phyloP scores from a whole-genome alignment of 1,140 invertebrate genomes.

The Orius insidiosus region DNA sequence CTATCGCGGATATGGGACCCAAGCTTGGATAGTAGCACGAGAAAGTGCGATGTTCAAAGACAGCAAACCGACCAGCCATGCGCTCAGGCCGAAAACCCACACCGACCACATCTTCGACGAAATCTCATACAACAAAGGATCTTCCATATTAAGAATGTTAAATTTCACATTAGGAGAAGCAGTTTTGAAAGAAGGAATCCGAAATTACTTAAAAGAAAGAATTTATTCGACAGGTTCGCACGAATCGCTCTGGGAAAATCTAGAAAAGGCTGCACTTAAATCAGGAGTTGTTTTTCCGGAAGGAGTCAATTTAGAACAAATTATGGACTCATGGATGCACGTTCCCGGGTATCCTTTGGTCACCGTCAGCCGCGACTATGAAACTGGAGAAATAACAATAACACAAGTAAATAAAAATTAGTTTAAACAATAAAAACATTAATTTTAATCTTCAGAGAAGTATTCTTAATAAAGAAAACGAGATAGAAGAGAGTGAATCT shows the following conservation, averaged over 20 bases:
- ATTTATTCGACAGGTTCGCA: conserved; percentile 13
- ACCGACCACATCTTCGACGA: conserved; percentile 1
- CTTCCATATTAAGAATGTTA: conserved; percentile 56
- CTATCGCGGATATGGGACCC: conserved; percentile 4
- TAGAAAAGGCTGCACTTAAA: conserved; percentile 7
- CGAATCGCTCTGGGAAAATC: conserved; percentile 12
- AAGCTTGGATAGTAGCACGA: conserved; percentile 1
- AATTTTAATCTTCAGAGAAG: no score
- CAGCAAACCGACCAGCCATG: neutral
- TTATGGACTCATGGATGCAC: conserved; percentile 51
- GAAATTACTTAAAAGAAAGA: conserved; percentile 32
- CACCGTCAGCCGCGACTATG: conserved; percentile 34
- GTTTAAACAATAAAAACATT: no score
- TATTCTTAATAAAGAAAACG: conserved; percentile 18
- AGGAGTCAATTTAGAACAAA: conserved; percentile 20
- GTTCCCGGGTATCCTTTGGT: conserved; percentile 58
- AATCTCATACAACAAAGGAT: conserved; percentile 12
- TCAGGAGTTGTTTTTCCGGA: neutral
- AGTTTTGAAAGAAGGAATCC: conserved; percentile 47
- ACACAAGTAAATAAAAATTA: conserved; percentile 30
- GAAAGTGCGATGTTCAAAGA: conserved; percentile 3
- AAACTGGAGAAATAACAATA: conserved; percentile 32
- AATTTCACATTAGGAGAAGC: conserved; percentile 50
- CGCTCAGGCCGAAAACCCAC: neutral
- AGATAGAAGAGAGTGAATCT: conserved; percentile 20